These are phyloP conservation scores for Nasonia vitripennis DNA, from an alignment of 1,140 invertebrate species.

Conservation along the genomic window DNA sequence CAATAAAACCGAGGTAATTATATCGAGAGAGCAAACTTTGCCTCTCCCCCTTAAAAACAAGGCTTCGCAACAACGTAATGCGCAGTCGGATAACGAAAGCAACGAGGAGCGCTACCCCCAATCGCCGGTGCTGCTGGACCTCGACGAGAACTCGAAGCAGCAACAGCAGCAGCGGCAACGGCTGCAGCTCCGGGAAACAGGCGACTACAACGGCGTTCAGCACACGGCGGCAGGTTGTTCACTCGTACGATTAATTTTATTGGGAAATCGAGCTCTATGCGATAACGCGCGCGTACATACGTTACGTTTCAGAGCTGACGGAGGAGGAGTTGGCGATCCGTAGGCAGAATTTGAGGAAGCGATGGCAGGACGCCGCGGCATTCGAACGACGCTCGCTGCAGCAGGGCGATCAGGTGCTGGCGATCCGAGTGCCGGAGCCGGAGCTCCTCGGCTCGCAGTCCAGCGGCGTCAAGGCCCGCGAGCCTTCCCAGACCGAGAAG, in stretches of 20 bases:
- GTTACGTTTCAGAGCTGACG: not conserved
- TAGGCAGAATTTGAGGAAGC: conserved; percentile 63
- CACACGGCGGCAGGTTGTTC: not conserved
- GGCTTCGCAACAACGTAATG: too few relatives aligned
- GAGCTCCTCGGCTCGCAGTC: conserved; percentile 68
- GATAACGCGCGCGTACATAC: too few relatives aligned
- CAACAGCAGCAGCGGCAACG: conserved; percentile 57
- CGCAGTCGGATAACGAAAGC: conserved; percentile 70
- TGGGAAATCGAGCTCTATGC: not conserved
- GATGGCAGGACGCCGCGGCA: conserved; percentile 64
- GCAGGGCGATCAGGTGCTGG: conserved; percentile 64
- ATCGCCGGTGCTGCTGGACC: conserved; percentile 69
- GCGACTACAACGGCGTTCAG: conserved; percentile 6
- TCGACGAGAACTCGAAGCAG: conserved; percentile 71
- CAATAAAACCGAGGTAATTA: conserved; percentile 60
- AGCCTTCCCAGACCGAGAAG: conserved; percentile 72
- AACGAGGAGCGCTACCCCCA: conserved; percentile 65
- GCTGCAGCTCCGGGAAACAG: conserved; percentile 45
- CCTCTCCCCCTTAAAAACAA: too few relatives aligned
- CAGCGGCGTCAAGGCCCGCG: conserved; percentile 67
- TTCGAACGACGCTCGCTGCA: conserved; percentile 37
- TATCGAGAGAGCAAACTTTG: not conserved
- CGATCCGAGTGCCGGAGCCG: conserved; percentile 71
- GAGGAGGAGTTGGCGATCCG: conserved; percentile 57
- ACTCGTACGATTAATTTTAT: not conserved